Conservation (phyloP, 2,113 vertebrate genomes). For the Lycaon pictus region DNA sequence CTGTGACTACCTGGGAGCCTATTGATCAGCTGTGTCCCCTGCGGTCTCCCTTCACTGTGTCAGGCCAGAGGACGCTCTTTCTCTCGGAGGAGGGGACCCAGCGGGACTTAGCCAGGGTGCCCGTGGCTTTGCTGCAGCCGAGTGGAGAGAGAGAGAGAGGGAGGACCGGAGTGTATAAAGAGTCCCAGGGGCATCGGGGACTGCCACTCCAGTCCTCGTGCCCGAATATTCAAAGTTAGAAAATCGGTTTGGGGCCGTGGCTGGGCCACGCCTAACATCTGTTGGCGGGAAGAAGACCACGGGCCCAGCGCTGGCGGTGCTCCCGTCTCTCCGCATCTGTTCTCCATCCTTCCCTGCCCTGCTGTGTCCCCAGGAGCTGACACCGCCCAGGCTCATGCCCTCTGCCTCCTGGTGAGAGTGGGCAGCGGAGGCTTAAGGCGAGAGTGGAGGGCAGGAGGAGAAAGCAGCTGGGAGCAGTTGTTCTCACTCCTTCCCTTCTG, state of each 20-base stretch:
- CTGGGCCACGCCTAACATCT: background rate
- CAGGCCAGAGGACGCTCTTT: background rate
- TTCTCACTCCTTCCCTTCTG: background rate
- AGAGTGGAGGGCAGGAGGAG: no score
- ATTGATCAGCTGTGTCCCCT: background rate
- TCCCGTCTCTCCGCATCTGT: background rate
- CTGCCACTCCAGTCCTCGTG: background rate
- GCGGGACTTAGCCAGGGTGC: no score
- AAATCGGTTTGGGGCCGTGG: accelerated
- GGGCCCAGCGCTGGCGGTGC: background rate
- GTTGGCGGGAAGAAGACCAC: background rate
- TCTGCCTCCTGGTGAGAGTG: background rate
- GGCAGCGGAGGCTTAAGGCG: background rate
- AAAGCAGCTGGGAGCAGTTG: background rate
- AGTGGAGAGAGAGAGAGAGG: background rate
- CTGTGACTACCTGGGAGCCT: accelerated
- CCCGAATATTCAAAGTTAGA: background rate
- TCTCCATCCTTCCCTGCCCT: background rate
- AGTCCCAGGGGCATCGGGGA: background rate
- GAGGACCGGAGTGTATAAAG: background rate
- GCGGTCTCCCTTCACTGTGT: background rate
- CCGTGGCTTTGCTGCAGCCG: background rate
- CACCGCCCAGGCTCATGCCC: background rate
- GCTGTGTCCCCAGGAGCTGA: background rate
- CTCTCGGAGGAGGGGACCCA: background rate